These are phyloP conservation scores for Diacarnus erythraeanus DNA, from an alignment of 37 sponge, comb jelly and placozoan species.

Conservation along the genomic window DNA sequence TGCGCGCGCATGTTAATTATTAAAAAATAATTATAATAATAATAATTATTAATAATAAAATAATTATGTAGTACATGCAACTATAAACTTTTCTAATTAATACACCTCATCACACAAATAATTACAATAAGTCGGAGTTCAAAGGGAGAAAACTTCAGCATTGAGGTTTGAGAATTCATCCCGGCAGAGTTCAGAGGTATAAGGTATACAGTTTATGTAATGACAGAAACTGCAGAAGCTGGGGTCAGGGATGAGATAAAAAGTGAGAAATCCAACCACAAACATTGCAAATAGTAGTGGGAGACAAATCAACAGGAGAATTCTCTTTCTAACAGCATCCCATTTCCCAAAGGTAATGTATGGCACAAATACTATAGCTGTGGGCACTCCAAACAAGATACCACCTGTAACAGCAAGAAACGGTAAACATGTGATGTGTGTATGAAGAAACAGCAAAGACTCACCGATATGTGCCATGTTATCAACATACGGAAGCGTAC, in stretches of 20 bases:
- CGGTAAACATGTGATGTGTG: neutral
- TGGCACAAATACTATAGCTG: constrained; percentile 93
- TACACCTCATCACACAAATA: too few relatives aligned
- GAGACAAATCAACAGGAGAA: constrained; percentile 72
- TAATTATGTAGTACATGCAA: neutral
- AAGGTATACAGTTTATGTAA: constrained; percentile 94
- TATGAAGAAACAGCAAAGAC: neutral
- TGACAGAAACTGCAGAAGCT: constrained; percentile 84
- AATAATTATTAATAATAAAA: neutral
- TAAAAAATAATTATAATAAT: neutral
- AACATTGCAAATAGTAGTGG: constrained; percentile 75
- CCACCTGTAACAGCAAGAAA: constrained; percentile 56
- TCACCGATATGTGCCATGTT: constrained; percentile 84
- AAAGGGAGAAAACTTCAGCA: constrained; percentile 45
- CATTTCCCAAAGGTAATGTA: constrained; percentile 95
- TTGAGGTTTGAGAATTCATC: constrained; percentile 65
- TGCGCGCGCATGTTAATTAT: neutral
- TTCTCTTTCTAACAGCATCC: constrained; percentile 74
- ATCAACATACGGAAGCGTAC: constrained; percentile 91
- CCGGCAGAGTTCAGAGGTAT: constrained; percentile 59
- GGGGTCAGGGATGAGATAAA: constrained; percentile 80
- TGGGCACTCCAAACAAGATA: constrained; percentile 81
- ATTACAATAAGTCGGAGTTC: too few relatives aligned
- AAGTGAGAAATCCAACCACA: constrained; percentile 73
- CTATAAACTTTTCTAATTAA: too few relatives aligned